Percentiles rank a stretch among this genome's conserved stretches.
phyloP scores from a whole-genome alignment of 2,888 invertebrate genomes.

The Hirudinaria manillensis region DNA sequence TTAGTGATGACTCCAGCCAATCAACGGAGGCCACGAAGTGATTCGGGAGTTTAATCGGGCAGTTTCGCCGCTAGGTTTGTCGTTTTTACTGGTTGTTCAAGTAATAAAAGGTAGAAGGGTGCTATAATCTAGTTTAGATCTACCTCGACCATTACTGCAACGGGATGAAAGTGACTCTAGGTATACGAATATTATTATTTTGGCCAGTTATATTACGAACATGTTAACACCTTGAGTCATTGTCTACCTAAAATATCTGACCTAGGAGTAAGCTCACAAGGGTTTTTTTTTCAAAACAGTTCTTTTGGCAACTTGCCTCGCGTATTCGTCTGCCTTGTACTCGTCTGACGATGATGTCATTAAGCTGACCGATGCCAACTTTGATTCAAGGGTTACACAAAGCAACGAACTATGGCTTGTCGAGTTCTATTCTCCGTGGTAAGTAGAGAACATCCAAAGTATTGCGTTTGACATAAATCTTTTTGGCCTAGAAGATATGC shows the following conservation, averaged over 20 bases:
- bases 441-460: conserved; percentile 59
- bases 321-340: conserved; percentile 32
- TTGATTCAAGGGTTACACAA: conserved; percentile 76
- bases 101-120: too few species aligned
- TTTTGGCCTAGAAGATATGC: too few species aligned
- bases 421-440: conserved; percentile 95
- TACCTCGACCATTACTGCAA: too few species aligned
- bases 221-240: too few species aligned
- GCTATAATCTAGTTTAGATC: too few species aligned
- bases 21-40: conserved; percentile 30
- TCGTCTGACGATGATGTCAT: conserved; percentile 65
- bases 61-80: neutral
- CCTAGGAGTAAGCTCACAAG: too few species aligned
- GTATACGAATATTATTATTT: too few species aligned
- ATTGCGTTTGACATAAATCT: too few species aligned
- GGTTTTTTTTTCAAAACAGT: too few species aligned
- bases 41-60: neutral
- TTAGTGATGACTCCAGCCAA: conserved; percentile 29
- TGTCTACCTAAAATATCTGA: too few species aligned
- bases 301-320: neutral
- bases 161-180: too few species aligned
- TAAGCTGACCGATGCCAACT: conserved; percentile 90
- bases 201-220: too few species aligned
- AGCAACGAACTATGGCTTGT: conserved; percentile 87
- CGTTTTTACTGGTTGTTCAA: neutral